Evolutionary conservation across 2,797 vertebrate species (phyloP), one percentile per base, ranked within the genome.

Genomic region (Streptopelia turtur): DNA sequence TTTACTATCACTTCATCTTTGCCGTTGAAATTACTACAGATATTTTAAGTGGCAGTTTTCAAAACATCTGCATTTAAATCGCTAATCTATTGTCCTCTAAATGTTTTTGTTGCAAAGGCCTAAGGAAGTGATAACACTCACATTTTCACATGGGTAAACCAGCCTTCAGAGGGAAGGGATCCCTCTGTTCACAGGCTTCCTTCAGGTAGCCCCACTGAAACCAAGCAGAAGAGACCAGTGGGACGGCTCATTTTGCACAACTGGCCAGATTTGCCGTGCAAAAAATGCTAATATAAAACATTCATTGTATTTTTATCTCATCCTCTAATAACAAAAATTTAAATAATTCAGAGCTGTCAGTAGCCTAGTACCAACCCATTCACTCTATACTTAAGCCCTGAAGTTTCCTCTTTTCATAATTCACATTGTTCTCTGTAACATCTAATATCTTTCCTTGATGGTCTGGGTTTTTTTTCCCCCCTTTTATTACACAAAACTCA

Each of bases 71-170:
- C 16, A 5, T 63, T 84, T 31, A 13, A 64, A 28, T 43, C 1
- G 0, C 13, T 49, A 5, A 3, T 63, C 70, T 18, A 0, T 52
- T 57, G 83, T 20, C 24, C 30, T 59, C 50, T 17, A 13, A 12
- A 1, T 17, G 53, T 27, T 52, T 33, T 24, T 33, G 39, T 41
- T 71, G 65, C 45, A 39, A 7, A 68, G 61, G 43, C 20, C n/a
- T 5, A 13, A 21, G 31, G 17, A 11, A 15, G 37, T 18, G 86
- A 4, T 41, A 55, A 5, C 13, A 61, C 33, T 61, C 1, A 0
- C 72, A 7, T 31, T 55, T 86, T 55, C 3, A 4, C 27, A 18
- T 4, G 60, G 49, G 27, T 3, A 55, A 76, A n/a, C 2, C 55
- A 27, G 6, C 7, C 56, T 69, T 13, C 45, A 70, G 52, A n/a